Percentiles rank a stretch among this genome's conserved stretches.
Evolutionary conservation across 2,797 vertebrate genomes (phyloP).

Genomic region (Todus mexicanus): DNA sequence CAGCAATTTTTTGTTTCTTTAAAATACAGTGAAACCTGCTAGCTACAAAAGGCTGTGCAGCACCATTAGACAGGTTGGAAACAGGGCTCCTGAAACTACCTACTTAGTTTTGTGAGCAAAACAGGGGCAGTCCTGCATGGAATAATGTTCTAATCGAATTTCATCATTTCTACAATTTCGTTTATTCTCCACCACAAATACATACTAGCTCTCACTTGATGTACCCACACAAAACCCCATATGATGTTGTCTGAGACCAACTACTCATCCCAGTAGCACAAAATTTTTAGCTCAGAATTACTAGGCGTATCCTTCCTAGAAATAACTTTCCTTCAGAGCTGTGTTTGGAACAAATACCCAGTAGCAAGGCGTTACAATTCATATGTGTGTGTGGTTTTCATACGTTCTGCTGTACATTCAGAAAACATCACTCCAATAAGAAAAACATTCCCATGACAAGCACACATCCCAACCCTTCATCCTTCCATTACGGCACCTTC

Average conservation of each 20-base stretch:
- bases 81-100: background rate
- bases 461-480: background rate
- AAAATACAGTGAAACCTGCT: background rate
- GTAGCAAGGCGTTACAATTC: background rate
- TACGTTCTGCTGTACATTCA: accelerated
- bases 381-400: accelerated
- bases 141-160: background rate
- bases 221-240: background rate
- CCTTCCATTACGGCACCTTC: accelerated
- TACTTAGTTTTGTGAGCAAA: background rate
- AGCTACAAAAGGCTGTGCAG: background rate
- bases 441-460: accelerated
- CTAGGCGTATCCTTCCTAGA: background rate
- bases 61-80: background rate
- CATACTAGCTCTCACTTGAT: background rate
- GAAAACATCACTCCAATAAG: background rate
- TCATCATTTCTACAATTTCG: background rate
- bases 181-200: background rate
- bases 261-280: background rate
- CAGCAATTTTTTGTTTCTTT: background rate
- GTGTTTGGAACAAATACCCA: background rate
- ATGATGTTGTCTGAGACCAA: background rate
- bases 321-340: background rate
- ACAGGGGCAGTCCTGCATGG: background rate
- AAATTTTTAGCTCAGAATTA: background rate